A percentile compares a stretch with the other conserved stretches of the same genome.
These are phyloP conservation scores for Galerucella nymphaeae DNA, from an alignment of 2,888 invertebrate species.

Conservation along the genomic window DNA sequence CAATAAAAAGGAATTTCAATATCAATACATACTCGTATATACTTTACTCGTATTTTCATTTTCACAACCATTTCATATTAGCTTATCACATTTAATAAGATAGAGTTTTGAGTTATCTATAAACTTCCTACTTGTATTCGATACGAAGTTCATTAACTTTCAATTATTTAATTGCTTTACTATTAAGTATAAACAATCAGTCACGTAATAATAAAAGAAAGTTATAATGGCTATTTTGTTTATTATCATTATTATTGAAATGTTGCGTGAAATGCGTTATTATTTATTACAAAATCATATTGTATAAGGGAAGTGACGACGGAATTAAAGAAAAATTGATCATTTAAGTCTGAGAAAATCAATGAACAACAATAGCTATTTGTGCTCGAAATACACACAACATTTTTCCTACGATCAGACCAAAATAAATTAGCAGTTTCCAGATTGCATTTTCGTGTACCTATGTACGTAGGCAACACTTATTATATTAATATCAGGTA, in stretches of 20 bases:
- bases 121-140: background rate
- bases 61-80: background rate
- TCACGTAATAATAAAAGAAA: constrained; percentile 26
- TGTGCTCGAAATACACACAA: too few relatives aligned
- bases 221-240: constrained; percentile 9
- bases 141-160: constrained; percentile 17
- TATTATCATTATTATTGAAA: constrained; percentile 3
- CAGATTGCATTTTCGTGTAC: too few relatives aligned
- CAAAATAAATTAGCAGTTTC: too few relatives aligned
- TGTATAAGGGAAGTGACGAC: too few relatives aligned
- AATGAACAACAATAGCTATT: too few relatives aligned
- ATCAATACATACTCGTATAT: too few relatives aligned
- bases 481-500: too few relatives aligned
- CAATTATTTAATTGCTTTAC: constrained; percentile 5
- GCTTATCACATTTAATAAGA: background rate
- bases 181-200: constrained; percentile 14
- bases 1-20: too few relatives aligned
- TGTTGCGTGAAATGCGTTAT: constrained; percentile 5
- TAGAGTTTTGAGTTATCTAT: background rate
- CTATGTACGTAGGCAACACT: too few relatives aligned
- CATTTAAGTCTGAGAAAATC: too few relatives aligned
- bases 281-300: background rate
- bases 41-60: background rate
- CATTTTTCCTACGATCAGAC: too few relatives aligned
- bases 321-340: too few relatives aligned